Conservation (phyloP, 2,888 invertebrate genomes). For the Eilema caniola region DNA sequence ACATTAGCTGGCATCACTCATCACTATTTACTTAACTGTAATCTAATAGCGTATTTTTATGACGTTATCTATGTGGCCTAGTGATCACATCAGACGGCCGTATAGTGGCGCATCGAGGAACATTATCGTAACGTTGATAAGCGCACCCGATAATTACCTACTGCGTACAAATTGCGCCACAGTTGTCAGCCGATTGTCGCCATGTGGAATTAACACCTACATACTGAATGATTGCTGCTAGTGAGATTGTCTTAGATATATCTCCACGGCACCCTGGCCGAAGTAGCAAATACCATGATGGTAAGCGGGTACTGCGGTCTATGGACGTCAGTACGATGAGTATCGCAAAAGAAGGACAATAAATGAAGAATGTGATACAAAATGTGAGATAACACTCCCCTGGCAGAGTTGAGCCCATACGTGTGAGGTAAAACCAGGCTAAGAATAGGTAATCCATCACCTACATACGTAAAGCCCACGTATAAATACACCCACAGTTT, state of each 20-base stretch:
- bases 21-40: constrained; percentile 17
- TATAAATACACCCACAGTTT: neutral
- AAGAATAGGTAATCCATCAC: neutral
- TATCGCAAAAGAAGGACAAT: too few relatives aligned
- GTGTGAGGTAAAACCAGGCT: too few relatives aligned
- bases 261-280: too few relatives aligned
- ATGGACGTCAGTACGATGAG: too few relatives aligned
- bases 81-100: constrained; percentile 49
- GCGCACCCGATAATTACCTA: constrained; percentile 48
- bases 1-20: neutral
- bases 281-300: too few relatives aligned
- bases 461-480: too few relatives aligned
- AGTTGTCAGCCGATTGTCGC: constrained; percentile 13
- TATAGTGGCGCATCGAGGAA: constrained; percentile 44
- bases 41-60: constrained; percentile 23
- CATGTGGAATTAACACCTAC: neutral
- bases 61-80: constrained; percentile 42
- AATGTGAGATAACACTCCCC: too few relatives aligned
- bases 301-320: too few relatives aligned
- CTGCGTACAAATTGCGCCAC: constrained; percentile 32
- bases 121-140: constrained; percentile 53
- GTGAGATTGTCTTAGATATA: too few relatives aligned
- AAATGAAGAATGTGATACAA: too few relatives aligned
- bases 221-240: too few relatives aligned
- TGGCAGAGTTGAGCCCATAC: too few relatives aligned